phyloP scores from a whole-genome alignment of 1,140 invertebrate species.

The Atta cephalotes region DNA sequence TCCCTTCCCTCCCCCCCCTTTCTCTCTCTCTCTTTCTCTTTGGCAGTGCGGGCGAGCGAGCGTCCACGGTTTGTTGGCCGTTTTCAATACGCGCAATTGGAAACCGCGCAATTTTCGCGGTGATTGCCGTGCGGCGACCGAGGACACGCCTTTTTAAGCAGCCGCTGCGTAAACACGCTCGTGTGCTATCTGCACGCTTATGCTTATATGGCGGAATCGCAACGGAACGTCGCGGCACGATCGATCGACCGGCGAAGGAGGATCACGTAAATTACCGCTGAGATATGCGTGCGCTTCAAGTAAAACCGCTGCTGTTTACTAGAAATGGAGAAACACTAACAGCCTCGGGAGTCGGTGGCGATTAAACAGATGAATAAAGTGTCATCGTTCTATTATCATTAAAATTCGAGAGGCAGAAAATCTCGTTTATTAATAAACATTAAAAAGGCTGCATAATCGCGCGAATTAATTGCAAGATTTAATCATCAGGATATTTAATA shows the following conservation, averaged over 20 bases:
- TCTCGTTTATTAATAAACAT: background rate
- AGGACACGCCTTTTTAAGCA: constrained; percentile 63
- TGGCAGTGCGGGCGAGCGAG: constrained; percentile 32
- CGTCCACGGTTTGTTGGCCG: constrained; percentile 67
- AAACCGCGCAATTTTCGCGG: constrained; percentile 70
- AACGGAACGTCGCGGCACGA: constrained; percentile 24
- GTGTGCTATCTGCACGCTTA: constrained; percentile 42
- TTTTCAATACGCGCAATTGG: constrained; percentile 71
- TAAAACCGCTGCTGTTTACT: background rate
- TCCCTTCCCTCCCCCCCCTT: background rate
- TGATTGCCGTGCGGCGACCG: constrained; percentile 61
- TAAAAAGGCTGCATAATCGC: background rate
- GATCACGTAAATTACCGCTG: constrained; percentile 53
- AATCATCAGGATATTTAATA: background rate
- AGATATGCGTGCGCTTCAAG: constrained; percentile 22
- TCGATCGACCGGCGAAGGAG: constrained; percentile 30
- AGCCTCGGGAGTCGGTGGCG: too few species aligned
- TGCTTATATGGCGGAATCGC: constrained; percentile 42
- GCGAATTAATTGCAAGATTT: constrained; percentile 10
- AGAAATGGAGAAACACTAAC: background rate
- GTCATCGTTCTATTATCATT: background rate
- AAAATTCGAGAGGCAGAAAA: background rate
- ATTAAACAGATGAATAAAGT: background rate
- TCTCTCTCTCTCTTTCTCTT: background rate
- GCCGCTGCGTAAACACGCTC: constrained; percentile 56